Conservation (phyloP, 2,888 invertebrate genomes). For the Stenolophus ochropezus region DNA sequence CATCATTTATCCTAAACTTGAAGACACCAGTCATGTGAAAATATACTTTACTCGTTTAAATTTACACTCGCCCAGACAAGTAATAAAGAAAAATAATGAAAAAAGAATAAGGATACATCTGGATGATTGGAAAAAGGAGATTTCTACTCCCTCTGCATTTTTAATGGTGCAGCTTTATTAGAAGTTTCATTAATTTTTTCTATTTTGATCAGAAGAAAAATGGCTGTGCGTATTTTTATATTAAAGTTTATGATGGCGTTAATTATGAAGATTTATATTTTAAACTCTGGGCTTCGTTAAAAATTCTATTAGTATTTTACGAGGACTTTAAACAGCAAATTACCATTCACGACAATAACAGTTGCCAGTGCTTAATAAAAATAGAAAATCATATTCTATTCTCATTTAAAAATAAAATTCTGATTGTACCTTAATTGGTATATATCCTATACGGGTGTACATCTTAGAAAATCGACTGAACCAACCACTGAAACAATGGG, state of each 20-base stretch:
- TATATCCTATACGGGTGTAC: too few species aligned
- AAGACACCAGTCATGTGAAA: slow-evolving; percentile 14
- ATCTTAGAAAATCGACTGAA: too few species aligned
- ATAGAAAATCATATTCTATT: neutral
- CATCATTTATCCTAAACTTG: slow-evolving; percentile 23
- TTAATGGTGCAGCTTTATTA: slow-evolving; percentile 30
- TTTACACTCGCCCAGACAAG: neutral
- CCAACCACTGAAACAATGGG: too few species aligned
- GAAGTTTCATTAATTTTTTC: slow-evolving; percentile 32
- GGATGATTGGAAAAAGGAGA: neutral
- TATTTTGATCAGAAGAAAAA: slow-evolving; percentile 16
- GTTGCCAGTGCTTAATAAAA: neutral
- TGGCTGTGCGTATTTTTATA: slow-evolving; percentile 15
- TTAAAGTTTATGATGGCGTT: slow-evolving; percentile 1
- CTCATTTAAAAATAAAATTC: neutral
- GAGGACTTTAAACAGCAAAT: neutral
- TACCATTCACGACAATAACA: neutral
- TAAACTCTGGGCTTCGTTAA: neutral
- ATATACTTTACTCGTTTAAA: slow-evolving; percentile 17
- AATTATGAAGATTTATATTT: slow-evolving; percentile 11
- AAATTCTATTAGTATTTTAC: neutral
- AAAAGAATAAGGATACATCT: neutral
- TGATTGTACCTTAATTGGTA: neutral
- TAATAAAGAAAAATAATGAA: neutral
- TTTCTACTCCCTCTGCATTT: neutral